Evolutionary conservation across 1,140 invertebrate species (phyloP), one percentile per base, ranked within the genome.

Genomic region (Globodera rostochiensis): DNA sequence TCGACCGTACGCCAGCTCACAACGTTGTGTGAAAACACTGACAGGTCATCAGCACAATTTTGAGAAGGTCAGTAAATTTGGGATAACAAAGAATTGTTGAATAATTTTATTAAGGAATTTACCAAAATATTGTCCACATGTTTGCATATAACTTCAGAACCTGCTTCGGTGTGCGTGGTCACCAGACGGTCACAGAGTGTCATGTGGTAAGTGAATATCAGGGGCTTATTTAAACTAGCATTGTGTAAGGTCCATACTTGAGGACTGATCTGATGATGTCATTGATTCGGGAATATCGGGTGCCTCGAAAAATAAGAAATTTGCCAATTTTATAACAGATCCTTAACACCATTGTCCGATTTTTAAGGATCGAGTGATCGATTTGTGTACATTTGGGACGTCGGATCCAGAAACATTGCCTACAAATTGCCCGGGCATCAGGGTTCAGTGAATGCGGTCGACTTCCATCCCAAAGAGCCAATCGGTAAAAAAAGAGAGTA

Each of bases 391-490:
- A 92, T 99, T 71, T 99, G 97, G 97, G 96, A 99, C 90, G 96
- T 95, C 4, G 95, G 94, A 4, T 87, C 90, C 6, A 91, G 96
- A 69, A 92, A 95, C 76, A 95, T 98, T 86, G 90, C 98, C 4
- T 99, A 99, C 91, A 98, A 97, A 91, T 92, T 99, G 76, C 97
- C 98, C 1, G 98, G 98, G 0, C 98, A 99, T 90, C 95, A 95
- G 90, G 98, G 97, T 36, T 95, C 95, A 83, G 95, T 99, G 4
- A 99, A 98, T 90, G 96, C 96, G 89, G 93, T 97, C 1, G 94
- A 96, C 90, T 98, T 99, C 88, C 97, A 99, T 92, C 95, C 95
- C 0, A 93, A 93, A 71, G 96, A 99, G 91, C 95, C 97, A 8
- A 95, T 99, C 77, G 90, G 94, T 94, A 91, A 92, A 91, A 36